Evolutionary conservation across 2,888 invertebrate genomes (phyloP).

Genomic region (Trachelus iudaicus): DNA sequence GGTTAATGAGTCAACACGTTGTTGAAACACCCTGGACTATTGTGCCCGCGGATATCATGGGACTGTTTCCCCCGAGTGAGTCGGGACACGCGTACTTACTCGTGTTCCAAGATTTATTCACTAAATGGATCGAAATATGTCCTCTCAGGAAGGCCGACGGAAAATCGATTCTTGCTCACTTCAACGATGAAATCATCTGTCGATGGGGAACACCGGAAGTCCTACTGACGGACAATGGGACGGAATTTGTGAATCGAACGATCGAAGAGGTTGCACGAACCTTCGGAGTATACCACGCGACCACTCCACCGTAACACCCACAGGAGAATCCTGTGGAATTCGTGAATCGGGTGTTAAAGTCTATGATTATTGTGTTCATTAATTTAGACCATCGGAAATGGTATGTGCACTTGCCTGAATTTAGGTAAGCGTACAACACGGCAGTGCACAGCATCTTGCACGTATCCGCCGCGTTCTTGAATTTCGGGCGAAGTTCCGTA

Average conservation of each 20-base stretch:
- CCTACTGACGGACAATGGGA: slow-evolving; percentile 34
- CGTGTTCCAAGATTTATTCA: slow-evolving; percentile 34
- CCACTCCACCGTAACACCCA: slow-evolving; percentile 31
- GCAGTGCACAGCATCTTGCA: too few relatives aligned
- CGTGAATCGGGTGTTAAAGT: slow-evolving; percentile 34
- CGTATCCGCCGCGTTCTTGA: too few relatives aligned
- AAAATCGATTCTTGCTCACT: slow-evolving; percentile 9
- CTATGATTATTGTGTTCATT: slow-evolving; percentile 27
- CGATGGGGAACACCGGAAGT: slow-evolving; percentile 28
- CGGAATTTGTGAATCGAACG: slow-evolving; percentile 22
- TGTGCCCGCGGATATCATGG: slow-evolving; percentile 26
- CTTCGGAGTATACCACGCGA: slow-evolving; percentile 13
- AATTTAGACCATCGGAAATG: slow-evolving; percentile 27
- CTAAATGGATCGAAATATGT: slow-evolving; percentile 27
- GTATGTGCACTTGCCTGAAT: too few relatives aligned
- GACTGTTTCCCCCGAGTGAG: slow-evolving; percentile 25
- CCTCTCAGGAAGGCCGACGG: slow-evolving; percentile 26
- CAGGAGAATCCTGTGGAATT: slow-evolving; percentile 41
- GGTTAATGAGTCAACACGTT: slow-evolving; percentile 17
- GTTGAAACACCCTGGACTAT: slow-evolving; percentile 14
- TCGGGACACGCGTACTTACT: slow-evolving; percentile 26
- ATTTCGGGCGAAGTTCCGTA: too few relatives aligned
- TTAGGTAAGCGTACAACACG: too few relatives aligned
- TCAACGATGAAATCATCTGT: slow-evolving; percentile 29
- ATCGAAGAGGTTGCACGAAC: slow-evolving; percentile 19